These are phyloP conservation scores for Hydropotes inermis DNA, from an alignment of 2,113 vertebrate genomes.

Conservation along the genomic window DNA sequence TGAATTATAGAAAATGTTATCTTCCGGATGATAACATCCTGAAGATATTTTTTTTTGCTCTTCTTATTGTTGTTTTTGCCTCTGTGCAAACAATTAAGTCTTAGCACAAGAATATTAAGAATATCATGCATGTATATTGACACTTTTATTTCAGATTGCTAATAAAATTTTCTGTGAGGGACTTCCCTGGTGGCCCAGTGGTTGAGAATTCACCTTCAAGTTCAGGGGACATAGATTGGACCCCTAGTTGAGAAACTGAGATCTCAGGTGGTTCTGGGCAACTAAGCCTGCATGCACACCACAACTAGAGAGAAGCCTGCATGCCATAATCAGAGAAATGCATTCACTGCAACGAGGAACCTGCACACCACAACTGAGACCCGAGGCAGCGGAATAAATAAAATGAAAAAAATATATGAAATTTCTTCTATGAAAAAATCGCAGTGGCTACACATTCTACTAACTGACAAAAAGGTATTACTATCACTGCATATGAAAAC, in stretches of 20 bases:
- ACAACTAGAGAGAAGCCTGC: neutral
- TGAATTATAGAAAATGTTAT: neutral
- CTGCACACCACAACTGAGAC: fast-evolving
- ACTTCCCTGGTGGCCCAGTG: neutral
- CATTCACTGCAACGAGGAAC: neutral
- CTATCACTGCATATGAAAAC: neutral
- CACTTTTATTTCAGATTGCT: neutral
- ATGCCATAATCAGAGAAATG: neutral
- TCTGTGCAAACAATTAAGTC: neutral
- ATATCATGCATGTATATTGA: neutral
- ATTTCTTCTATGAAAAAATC: neutral
- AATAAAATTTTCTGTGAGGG: neutral
- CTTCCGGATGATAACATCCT: neutral
- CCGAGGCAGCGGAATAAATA: neutral
- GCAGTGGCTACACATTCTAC: neutral
- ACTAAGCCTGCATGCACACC: neutral
- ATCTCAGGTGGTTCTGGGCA: neutral
- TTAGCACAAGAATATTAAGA: neutral
- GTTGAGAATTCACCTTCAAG: neutral
- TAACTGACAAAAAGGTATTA: neutral
- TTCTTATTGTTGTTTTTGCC: neutral
- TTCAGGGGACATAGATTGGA: neutral
- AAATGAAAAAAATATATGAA: neutral
- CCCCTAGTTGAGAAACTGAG: neutral
- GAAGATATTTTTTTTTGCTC: neutral